A percentile compares a stretch with the other conserved stretches of the same genome.
These are phyloP conservation scores for Acanthopleura granulata DNA, from an alignment of 2,888 invertebrate genomes.

Conservation along the genomic window DNA sequence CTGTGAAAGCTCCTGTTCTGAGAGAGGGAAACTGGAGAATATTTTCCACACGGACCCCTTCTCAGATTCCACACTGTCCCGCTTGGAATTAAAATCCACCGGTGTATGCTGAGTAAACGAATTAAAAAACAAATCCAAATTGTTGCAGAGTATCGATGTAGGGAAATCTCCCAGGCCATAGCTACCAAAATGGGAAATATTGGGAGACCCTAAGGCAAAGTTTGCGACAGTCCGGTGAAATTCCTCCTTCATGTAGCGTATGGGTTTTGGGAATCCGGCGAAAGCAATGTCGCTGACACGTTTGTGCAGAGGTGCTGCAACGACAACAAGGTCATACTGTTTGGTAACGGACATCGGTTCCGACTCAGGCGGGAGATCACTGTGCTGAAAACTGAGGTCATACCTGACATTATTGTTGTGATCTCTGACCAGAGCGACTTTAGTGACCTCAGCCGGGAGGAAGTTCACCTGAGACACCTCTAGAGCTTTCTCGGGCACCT, in stretches of 20 bases:
- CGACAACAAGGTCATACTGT: constrained; percentile 74
- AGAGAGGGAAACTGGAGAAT: constrained; percentile 73
- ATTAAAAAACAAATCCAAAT: constrained; percentile 71
- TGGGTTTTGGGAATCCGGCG: constrained; percentile 65
- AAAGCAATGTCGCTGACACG: constrained; percentile 70
- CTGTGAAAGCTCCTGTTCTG: constrained; percentile 68
- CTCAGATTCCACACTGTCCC: constrained; percentile 23
- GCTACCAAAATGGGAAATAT: constrained; percentile 70
- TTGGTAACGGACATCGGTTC: constrained; percentile 24
- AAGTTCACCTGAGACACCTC: constrained; percentile 68
- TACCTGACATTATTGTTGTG: constrained; percentile 37
- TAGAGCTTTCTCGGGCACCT: constrained; percentile 53
- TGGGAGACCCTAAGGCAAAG: constrained; percentile 73
- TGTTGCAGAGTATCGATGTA: constrained; percentile 71
- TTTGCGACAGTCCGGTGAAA: constrained; percentile 74
- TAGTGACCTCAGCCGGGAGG: constrained; percentile 64
- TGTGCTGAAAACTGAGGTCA: constrained; percentile 45
- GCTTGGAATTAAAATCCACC: constrained; percentile 45
- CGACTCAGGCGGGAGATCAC: constrained; percentile 19
- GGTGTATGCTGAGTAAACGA: constrained; percentile 69
- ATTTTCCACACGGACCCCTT: constrained; percentile 73
- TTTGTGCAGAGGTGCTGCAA: constrained; percentile 73
- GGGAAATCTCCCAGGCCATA: constrained; percentile 55
- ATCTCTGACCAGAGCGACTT: constrained; percentile 35
- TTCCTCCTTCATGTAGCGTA: constrained; percentile 33